Conservation (phyloP, 2,113 vertebrate species). For the Ariopsis seemanni region DNA sequence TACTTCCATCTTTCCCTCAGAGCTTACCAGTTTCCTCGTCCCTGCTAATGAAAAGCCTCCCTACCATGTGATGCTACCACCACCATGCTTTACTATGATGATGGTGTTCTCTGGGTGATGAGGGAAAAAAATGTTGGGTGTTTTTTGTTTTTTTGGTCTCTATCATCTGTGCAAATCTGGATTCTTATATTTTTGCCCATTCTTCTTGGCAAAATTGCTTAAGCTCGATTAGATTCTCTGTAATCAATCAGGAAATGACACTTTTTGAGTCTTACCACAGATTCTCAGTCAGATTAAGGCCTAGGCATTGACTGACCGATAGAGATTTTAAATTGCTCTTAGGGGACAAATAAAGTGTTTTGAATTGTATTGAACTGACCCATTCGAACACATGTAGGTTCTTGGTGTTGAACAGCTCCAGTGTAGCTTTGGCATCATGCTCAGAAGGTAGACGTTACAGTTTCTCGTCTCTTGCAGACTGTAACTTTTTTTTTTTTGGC, state of each 20-base stretch:
- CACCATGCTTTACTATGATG: not conserved
- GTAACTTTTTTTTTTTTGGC: not conserved
- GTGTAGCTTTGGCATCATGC: not conserved
- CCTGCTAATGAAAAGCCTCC: not conserved
- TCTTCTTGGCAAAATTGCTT: not conserved
- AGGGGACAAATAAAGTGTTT: too few species aligned
- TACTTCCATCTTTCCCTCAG: not conserved
- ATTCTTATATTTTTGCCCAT: not conserved
- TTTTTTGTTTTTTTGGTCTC: not conserved
- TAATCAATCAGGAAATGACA: not conserved
- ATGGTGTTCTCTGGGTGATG: not conserved
- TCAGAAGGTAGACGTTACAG: not conserved
- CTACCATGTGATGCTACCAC: not conserved
- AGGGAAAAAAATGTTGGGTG: too few species aligned
- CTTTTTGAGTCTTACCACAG: not conserved
- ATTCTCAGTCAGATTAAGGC: not conserved
- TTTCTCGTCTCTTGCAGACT: not conserved
- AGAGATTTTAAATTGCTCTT: too few species aligned
- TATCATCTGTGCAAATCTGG: not conserved
- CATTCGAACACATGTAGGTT: not conserved
- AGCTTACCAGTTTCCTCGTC: not conserved
- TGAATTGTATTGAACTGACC: too few species aligned
- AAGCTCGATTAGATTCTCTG: not conserved
- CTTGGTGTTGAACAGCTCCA: not conserved
- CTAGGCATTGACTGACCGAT: not conserved